Base-by-base conservation (phyloP, 2,113 vertebrate species). In the Lophius piscatorius region DNA sequence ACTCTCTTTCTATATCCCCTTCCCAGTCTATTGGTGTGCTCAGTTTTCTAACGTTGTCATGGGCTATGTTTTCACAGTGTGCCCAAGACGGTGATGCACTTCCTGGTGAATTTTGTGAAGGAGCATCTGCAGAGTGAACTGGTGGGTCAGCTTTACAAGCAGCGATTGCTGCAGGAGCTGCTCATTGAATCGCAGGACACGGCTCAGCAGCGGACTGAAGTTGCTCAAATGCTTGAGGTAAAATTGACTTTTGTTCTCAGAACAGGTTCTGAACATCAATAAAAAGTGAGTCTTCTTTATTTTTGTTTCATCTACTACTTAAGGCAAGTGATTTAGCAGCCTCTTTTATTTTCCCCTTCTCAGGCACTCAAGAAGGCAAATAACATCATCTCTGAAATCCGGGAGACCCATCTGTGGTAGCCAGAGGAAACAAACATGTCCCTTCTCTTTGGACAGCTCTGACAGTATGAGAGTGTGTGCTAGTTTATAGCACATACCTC, bases 71-170 rank as follows among this genome's bases (percentile, higher is more conserved):
- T 80, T 33, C 28, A 1, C 77, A 94, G 93, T 28, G 93, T 94
- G n/a, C 92, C 93, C 40, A 94, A 94, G 86, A 90, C 92, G 0
- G 92, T 94, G 77, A 94, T 94, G 92, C 91, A 94, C 76, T 93
- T 93, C 74, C 85, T 93, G 76, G 93, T 94, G 74, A 93, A 94
- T 81, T 83, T 84, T 54, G 92, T 93, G 70, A 94, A 93, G 72
- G 92, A 94, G 72, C 89, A 90, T 56, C 80, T 94, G 71, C 93
- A 94, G 90, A 94, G 93, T 8, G 92, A 94, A 82, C 83, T 94
- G 55, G 92, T 94, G 59, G 91, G 92, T 22, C 91, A 93, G 86
- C 82, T 93, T 5, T 94, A 94, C 73, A 93, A 91, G 61, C 88
- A 90, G 67, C 61, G 70, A 7, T 87, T 93, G 59, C 86, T 94